Evolutionary conservation across 2,797 vertebrate genomes (phyloP), one percentile per base, ranked within the genome.

Genomic region (Mustela erminea): DNA sequence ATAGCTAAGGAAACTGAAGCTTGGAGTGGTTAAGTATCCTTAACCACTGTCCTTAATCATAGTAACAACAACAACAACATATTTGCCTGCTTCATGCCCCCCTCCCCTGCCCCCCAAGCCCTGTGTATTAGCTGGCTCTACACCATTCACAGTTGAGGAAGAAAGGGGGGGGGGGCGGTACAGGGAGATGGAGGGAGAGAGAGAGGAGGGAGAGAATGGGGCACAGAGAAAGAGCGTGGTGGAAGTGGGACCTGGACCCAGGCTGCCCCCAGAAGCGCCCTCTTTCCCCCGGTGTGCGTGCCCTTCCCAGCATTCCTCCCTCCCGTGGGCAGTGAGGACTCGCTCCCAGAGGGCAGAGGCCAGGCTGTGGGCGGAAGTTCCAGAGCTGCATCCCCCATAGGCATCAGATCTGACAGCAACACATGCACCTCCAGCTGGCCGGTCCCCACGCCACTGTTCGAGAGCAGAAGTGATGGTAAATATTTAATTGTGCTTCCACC

Each of bases 401-500:
- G 74, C 94, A 81, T 96, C 92, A 8, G 41, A 78, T 95, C 72
- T 98, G 96, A 97, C 95, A 96, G 95, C 92, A 96, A 41, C 96
- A 97, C 96, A 86, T 94, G 96, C 93, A 77, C 87, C 88, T 98
- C 96, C 98, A 98, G 92, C 96, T 98, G 97, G 97, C 96, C 87
- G 68, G 95, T 97, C 97, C 94, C 97, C 18, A 58, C 43, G 96
- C 96, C 97, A 74, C 97, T 94, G 93, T 97, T 92, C 70, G 96
- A 87, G 95, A 98, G 93, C 97, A 98, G 97, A 98, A 94, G 93
- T 93, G 96, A 95, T 92, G 93, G 97, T 98, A 98, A 98, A 98
- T 98, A 98, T 98, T 98, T 98, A 98, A 98, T 98, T 97, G 96
- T 94, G 96, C 97, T 96, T 97, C 97, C 82, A 97, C 95, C 96